These are phyloP conservation scores for Fregetta grallaria DNA, from an alignment of 2,113 vertebrate species.

Conservation along the genomic window DNA sequence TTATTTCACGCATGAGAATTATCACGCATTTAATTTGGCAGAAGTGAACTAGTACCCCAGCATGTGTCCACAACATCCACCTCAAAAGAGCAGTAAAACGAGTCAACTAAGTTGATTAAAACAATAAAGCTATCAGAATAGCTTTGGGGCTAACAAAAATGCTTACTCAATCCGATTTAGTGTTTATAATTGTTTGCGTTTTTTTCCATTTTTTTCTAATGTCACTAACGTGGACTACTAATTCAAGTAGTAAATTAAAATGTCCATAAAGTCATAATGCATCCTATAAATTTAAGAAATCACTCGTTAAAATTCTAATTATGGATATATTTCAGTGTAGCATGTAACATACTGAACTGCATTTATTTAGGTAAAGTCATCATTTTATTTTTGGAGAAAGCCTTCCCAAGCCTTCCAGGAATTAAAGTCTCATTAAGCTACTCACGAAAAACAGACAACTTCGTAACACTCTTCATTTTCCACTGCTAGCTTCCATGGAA, in stretches of 20 bases:
- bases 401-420: not conserved
- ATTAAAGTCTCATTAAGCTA: constrained; percentile 33
- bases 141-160: constrained; percentile 74
- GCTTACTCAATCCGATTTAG: constrained; percentile 72
- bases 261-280: constrained; percentile 66
- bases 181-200: constrained; percentile 55
- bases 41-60: constrained; percentile 75
- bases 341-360: constrained; percentile 13
- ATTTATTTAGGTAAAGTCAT: constrained; percentile 43
- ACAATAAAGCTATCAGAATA: constrained; percentile 79
- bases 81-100: constrained; percentile 77
- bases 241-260: constrained; percentile 77
- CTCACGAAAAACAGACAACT: not conserved
- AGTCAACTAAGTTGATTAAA: constrained; percentile 83
- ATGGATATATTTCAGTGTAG: constrained; percentile 72
- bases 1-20: constrained; percentile 82
- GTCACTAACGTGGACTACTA: constrained; percentile 67
- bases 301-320: constrained; percentile 73
- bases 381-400: constrained; percentile 22
- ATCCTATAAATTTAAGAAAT: constrained; percentile 72
- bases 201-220: constrained; percentile 61
- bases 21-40: constrained; percentile 83
- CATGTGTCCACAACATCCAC: constrained; percentile 74
- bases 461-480: not conserved
- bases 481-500: not conserved